Conservation (phyloP, 2,113 vertebrate genomes). For the Podilymbus podiceps region DNA sequence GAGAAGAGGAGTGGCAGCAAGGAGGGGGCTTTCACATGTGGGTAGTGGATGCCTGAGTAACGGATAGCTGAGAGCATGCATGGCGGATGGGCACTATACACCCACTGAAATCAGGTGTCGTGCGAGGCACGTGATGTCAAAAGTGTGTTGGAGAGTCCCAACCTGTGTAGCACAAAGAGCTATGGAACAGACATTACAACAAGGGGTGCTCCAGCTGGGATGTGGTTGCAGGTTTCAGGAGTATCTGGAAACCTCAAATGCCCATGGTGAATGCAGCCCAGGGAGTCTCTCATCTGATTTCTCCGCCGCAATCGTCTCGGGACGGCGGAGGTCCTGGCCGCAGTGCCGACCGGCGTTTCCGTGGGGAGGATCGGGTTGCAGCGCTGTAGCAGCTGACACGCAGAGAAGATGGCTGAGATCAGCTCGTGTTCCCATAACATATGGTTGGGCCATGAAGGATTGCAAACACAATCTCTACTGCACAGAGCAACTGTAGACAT, state of each 20-base stretch:
- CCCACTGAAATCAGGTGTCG: neutral
- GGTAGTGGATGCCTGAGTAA: neutral
- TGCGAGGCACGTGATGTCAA: neutral
- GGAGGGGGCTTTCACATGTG: neutral
- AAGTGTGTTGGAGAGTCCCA: neutral
- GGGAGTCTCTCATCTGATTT: neutral
- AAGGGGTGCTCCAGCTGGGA: neutral
- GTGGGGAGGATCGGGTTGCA: neutral
- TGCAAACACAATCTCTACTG: neutral
- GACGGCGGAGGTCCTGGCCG: neutral
- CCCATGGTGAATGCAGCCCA: neutral
- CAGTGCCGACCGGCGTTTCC: neutral
- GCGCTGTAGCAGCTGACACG: neutral
- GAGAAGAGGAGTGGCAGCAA: rapidly evolving
- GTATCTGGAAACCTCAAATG: neutral
- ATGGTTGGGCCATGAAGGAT: neutral
- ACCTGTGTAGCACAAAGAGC: neutral
- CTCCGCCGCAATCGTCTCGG: rapidly evolving
- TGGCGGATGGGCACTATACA: neutral
- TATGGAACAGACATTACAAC: neutral
- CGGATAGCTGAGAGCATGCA: neutral
- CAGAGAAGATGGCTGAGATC: neutral
- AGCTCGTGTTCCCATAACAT: neutral
- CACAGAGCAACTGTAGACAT: neutral
- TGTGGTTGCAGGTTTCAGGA: neutral